phyloP scores from a whole-genome alignment of 2,888 invertebrate species.

The Nephrocerus scutellatus region DNA sequence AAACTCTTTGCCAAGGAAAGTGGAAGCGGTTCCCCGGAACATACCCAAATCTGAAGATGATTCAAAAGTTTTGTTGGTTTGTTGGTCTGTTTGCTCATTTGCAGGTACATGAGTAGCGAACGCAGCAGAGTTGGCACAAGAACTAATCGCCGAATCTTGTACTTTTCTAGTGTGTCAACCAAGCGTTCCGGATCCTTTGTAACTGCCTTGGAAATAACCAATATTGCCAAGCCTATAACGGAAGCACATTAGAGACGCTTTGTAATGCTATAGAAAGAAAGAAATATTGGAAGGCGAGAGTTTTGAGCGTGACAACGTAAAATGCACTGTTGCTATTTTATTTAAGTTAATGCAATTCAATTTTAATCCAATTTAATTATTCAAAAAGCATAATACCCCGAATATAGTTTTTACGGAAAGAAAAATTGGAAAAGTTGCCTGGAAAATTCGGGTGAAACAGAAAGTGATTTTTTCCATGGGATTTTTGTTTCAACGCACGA shows the following conservation, averaged over 20 bases:
- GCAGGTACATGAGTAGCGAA: slow-evolving; percentile 68
- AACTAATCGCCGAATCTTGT: slow-evolving; percentile 73
- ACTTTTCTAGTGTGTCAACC: slow-evolving; percentile 59
- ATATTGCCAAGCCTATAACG: slow-evolving; percentile 52
- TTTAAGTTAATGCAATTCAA: no score
- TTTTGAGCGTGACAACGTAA: no score
- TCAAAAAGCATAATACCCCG: no score
- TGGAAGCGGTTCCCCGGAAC: slow-evolving; percentile 77
- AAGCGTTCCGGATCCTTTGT: slow-evolving; percentile 75
- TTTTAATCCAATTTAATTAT: no score
- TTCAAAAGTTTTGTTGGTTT: slow-evolving; percentile 53
- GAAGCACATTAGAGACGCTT: no score
- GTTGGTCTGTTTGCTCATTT: slow-evolving; percentile 40
- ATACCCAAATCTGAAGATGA: slow-evolving; percentile 69
- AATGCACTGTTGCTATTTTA: not conserved
- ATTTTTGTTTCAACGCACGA: no score
- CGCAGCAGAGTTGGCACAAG: slow-evolving; percentile 77
- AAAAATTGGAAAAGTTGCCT: no score
- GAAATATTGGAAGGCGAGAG: no score
- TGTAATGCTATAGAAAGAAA: no score
- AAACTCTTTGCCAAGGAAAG: slow-evolving; percentile 66
- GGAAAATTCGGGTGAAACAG: no score
- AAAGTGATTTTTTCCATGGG: no score
- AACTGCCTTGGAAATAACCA: slow-evolving; percentile 65
- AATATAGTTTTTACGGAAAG: no score